Base-by-base conservation (phyloP, 2,113 vertebrate genomes). In the Natator depressus region DNA sequence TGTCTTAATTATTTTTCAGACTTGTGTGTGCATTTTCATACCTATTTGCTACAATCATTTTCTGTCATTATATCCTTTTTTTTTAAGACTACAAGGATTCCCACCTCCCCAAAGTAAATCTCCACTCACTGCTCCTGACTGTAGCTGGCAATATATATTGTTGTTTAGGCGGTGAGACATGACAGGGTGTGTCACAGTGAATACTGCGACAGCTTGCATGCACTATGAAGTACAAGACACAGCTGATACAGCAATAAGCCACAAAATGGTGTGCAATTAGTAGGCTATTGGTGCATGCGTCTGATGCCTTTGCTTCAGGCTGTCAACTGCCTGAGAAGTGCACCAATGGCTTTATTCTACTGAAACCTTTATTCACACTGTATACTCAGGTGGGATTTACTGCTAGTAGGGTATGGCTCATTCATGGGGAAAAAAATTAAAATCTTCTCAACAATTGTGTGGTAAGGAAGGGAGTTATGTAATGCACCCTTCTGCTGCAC, bases 101-200 rank as follows among this genome's bases (percentile, higher is more conserved):
- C 0, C 4, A 46, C 5, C 12, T 11, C 35, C 10, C 6, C 50
- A 29, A 65, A 6, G 4, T 29, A 1, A 5, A 49, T 57, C 42
- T 22, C 46, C n/a, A 17, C 42, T 89, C 10, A 1, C 27, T 4
- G 57, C 13, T 84, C 19, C 3, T 47, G 12, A 49, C 25, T 69
- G 31, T 62, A 89, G 11, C 42, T 87, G n/a, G 16, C 0, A 0
- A 16, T 79, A 81, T 31, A 4, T 0, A n/a, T 10, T 57, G 2
- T 47, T 22, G 10, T 8, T 55, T 35, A 62, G 20, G 54, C 72
- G 49, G 42, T 35, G 46, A 16, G 17, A 9, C 20, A 1, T 14
- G 31, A 10, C 46, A 72, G 16, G 6, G 25, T 35, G 25, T 51
- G 20, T 65, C 17, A 4, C 2, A 6, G 50, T 29, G 82, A 53